Evolutionary conservation across 35 echinoderm and acorn worm genomes (phyloP), one percentile per base, ranked within the genome.

Genomic region (Antedon bifida): DNA sequence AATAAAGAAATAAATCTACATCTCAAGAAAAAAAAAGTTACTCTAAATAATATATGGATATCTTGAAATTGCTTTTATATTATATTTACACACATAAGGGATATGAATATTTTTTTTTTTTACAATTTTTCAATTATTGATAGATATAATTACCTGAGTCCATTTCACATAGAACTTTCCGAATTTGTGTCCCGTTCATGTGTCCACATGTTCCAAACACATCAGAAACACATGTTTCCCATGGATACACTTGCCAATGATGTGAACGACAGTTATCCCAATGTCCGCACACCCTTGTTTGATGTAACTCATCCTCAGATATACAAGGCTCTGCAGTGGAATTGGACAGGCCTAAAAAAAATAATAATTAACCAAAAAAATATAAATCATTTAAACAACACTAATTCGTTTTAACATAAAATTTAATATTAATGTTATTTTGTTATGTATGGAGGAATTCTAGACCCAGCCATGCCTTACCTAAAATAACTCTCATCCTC

Each of bases 231-330:
- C 94, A 99, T 23, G 64, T 83, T 28, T 75, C 73, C 94, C 90
- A 99, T 21, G 94, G 81, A 26, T 82, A 55, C 19, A 87, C 85
- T 82, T 97, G 94, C 94, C 94, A 97, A 14, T 86, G 84, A 73
- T 97, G 91, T 2, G 44, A 85, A 30, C 87, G 75, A 45, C 94
- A 97, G 19, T 87, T 92, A 0, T 90, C 77, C 44, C 89, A 85
- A 3, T 92, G 74, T 44, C 90, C 92, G 35, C 90, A 99, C 0
- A 89, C 87, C 19, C 86, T 44, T 28, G 79, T 83, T 34, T 99
- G 94, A 29, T 51, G 76, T 0, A 99, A 74, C 35, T 99, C 80
- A 31, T 88, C 91, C 42, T 92, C 83, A 0, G 88, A 76, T 0
- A 92, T 73, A 78, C 95, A 99, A 0, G 82, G 56, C 32, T 81